Evolutionary conservation across 2,797 vertebrate genomes (phyloP).

Genomic region (Balearica regulorum): DNA sequence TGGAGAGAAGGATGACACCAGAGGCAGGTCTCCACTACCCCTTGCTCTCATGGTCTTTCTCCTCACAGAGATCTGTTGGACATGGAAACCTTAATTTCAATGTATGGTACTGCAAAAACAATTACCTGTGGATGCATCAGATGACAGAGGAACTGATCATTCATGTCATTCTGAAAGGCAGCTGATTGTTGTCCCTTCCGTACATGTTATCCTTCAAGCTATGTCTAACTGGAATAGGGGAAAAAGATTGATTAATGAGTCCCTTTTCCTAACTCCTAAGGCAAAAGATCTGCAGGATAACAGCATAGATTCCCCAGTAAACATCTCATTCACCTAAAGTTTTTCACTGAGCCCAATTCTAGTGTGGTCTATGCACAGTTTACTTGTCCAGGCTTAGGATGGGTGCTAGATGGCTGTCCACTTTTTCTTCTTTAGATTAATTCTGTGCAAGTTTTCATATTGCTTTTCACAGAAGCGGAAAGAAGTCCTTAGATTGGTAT

Average conservation of each 20-base stretch:
- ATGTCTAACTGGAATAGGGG: not conserved
- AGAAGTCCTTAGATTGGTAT: not conserved
- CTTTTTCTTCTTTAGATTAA: not conserved
- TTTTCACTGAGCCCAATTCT: not conserved
- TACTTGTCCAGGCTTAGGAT: not conserved
- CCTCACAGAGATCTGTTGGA: not conserved
- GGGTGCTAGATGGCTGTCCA: not conserved
- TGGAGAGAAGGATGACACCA: not conserved
- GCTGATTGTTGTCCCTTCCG: not conserved
- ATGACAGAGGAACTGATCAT: not conserved
- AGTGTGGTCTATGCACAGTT: not conserved
- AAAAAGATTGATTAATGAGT: not conserved
- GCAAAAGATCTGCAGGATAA: not conserved
- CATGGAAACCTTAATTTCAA: not conserved
- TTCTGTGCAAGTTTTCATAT: not conserved
- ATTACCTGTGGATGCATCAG: not conserved
- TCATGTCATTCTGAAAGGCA: not conserved
- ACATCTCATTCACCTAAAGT: not conserved
- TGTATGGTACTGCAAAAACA: not conserved
- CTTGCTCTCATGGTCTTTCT: not conserved
- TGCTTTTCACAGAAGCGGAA: not conserved
- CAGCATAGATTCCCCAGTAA: not conserved
- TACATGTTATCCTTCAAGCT: not conserved
- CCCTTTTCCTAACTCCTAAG: not conserved
- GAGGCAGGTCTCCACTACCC: not conserved